These are phyloP conservation scores for Timema cristinae DNA, from an alignment of 2,888 invertebrate genomes.

Conservation along the genomic window DNA sequence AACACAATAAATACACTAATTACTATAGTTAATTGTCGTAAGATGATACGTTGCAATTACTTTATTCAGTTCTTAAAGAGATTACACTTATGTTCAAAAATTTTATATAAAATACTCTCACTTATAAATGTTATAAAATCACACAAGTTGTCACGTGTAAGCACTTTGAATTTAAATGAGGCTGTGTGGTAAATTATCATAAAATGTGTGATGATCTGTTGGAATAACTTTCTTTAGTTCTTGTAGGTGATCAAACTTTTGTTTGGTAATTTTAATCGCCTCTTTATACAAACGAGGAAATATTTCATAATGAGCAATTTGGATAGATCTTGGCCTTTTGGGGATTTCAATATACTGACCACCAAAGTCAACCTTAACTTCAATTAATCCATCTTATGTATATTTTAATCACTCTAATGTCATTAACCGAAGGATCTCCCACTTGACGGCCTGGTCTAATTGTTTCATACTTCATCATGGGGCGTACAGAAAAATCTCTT, in stretches of 20 bases:
- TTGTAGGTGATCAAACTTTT: neutral
- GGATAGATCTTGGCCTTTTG: neutral
- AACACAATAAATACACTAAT: too few relatives aligned
- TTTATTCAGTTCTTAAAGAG: too few relatives aligned
- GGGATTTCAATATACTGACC: neutral
- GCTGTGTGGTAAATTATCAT: neutral
- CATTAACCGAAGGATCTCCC: neutral
- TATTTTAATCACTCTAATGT: neutral
- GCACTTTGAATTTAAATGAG: too few relatives aligned
- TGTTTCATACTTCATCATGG: neutral
- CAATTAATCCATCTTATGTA: neutral
- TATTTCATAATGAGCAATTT: neutral
- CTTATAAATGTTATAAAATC: too few relatives aligned
- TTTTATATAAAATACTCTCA: too few relatives aligned
- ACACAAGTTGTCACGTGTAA: too few relatives aligned
- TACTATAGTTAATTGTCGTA: too few relatives aligned
- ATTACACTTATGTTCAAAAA: too few relatives aligned
- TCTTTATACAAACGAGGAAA: neutral
- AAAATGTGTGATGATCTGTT: neutral
- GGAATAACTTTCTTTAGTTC: neutral
- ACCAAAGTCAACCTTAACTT: conserved; percentile 6
- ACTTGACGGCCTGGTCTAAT: neutral
- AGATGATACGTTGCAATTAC: too few relatives aligned
- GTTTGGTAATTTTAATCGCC: neutral
- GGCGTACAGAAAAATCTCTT: neutral